Evolutionary conservation across 92 coral and sea anemone species (phyloP).

Genomic region (Umimayanthus chanpuru): DNA sequence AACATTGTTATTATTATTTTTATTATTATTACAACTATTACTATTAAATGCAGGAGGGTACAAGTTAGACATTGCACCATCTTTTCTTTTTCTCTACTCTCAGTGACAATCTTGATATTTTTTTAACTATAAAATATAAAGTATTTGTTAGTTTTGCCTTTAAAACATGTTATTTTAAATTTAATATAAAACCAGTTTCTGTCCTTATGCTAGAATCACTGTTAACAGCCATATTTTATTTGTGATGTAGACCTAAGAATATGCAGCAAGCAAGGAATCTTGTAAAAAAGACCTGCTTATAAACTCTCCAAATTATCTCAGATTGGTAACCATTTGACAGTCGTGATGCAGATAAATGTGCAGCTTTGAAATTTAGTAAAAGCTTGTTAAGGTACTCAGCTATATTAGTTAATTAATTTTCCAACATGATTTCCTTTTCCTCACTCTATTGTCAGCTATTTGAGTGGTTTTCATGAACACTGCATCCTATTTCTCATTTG

Average conservation of each 20-base stretch:
- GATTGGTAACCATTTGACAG: no score
- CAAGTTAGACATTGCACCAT: background rate
- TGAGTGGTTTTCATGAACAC: conserved; percentile 37
- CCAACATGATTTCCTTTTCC: background rate
- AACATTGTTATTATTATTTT: no score
- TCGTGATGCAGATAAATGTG: no score
- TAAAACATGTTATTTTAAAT: background rate
- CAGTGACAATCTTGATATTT: background rate
- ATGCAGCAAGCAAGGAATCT: no score
- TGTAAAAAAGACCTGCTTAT: no score
- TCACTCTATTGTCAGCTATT: conserved; percentile 4
- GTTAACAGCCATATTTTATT: no score
- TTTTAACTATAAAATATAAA: no score
- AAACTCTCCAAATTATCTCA: no score
- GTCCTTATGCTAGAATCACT: no score
- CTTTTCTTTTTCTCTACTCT: background rate
- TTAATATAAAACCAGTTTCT: background rate
- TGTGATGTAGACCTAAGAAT: no score
- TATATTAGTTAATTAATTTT: background rate
- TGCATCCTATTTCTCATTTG: conserved; percentile 28
- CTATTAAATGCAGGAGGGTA: background rate
- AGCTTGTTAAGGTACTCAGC: background rate
- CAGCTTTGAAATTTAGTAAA: background rate
- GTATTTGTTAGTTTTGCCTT: background rate
- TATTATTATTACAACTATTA: no score